Evolutionary conservation across 1,140 invertebrate genomes (phyloP).

Genomic region (Orius laevigatus): DNA sequence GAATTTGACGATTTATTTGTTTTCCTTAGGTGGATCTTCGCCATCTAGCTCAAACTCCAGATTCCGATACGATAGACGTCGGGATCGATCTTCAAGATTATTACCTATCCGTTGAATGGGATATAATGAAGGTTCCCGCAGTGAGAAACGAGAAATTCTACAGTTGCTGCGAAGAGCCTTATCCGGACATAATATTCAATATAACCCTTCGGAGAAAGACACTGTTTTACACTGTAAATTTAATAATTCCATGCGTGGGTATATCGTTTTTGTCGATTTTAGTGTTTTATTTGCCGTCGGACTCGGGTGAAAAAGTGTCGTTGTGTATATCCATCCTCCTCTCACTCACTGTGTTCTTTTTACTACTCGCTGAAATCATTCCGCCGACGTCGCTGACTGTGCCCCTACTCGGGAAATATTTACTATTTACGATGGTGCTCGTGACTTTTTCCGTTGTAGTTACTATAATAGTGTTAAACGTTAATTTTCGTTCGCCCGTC

Average conservation of each 20-base stretch:
- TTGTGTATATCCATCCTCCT: conserved; percentile 96
- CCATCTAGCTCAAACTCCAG: conserved; percentile 68
- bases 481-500: conserved; percentile 95
- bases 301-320: conserved; percentile 94
- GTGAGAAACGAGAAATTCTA: conserved; percentile 81
- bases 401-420: conserved; percentile 92
- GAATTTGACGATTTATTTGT: not conserved
- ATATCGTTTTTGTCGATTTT: conserved; percentile 94
- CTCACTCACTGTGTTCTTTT: conserved; percentile 96
- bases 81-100: conserved; percentile 88
- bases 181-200: conserved; percentile 94
- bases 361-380: conserved; percentile 94
- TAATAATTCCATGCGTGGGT: conserved; percentile 90
- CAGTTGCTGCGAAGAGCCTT: conserved; percentile 72
- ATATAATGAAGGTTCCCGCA: conserved; percentile 83
- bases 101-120: conserved; percentile 95
- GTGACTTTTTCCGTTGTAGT: conserved; percentile 95
- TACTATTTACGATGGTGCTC: conserved; percentile 98
- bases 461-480: conserved; percentile 94
- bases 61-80: conserved; percentile 63
- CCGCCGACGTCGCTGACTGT: conserved; percentile 98
- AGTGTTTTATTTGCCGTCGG: conserved; percentile 96
- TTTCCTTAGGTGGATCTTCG: conserved; percentile 70
- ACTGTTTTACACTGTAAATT: conserved; percentile 84
- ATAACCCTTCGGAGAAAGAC: conserved; percentile 91